These are phyloP conservation scores for Proctacanthus coquilletti DNA, from an alignment of 1,140 invertebrate species.

Conservation along the genomic window DNA sequence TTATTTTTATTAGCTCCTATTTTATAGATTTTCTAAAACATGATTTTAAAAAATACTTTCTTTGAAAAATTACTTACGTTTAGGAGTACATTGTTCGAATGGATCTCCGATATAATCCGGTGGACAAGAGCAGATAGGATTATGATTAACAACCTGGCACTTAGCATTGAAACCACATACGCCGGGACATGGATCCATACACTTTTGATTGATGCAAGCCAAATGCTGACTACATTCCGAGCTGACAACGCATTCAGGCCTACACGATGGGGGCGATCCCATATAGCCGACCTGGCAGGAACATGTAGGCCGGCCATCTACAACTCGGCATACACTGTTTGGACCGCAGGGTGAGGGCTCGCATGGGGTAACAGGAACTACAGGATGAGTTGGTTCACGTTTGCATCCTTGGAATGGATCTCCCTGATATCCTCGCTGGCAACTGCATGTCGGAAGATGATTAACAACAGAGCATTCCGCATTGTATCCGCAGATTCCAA, in stretches of 20 bases:
- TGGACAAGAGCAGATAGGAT: conserved; percentile 70
- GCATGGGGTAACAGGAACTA: conserved; percentile 47
- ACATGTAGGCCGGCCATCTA: conserved; percentile 56
- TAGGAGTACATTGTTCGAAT: conserved; percentile 54
- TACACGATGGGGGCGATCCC: conserved; percentile 57
- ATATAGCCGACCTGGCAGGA: conserved; percentile 59
- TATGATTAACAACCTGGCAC: conserved; percentile 68
- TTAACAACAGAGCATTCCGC: conserved; percentile 64
- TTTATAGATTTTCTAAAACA: too few species aligned
- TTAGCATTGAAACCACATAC: conserved; percentile 63
- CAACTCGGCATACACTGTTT: conserved; percentile 58
- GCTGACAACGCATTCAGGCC: conserved; percentile 64
- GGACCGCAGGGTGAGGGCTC: conserved; percentile 66
- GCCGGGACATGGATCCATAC: conserved; percentile 62
- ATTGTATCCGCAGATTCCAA: conserved; percentile 65
- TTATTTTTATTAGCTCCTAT: too few species aligned
- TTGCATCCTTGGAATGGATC: conserved; percentile 70
- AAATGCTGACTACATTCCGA: conserved; percentile 55
- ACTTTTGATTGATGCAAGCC: conserved; percentile 67
- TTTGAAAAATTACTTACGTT: conserved; percentile 50
- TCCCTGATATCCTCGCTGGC: conserved; percentile 54
- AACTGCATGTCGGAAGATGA: conserved; percentile 66
- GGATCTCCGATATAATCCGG: conserved; percentile 63
- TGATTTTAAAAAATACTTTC: too few species aligned
- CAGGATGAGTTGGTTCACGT: conserved; percentile 36